Evolutionary conservation across 2,888 invertebrate genomes (phyloP).

Genomic region (Cecidostiba fungosa): DNA sequence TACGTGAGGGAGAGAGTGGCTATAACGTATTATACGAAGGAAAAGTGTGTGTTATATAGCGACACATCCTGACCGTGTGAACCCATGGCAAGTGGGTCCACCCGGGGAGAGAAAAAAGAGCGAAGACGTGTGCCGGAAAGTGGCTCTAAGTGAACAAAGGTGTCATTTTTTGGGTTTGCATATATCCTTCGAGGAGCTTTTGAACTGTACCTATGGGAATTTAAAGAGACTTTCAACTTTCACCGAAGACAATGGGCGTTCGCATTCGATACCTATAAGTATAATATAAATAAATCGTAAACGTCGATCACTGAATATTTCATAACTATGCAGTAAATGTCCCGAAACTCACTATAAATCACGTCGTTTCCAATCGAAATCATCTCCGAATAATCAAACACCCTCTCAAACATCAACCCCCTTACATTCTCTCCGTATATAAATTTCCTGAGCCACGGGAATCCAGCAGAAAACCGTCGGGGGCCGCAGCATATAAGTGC

Average conservation of each 20-base stretch:
- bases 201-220: background rate
- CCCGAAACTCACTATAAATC: background rate
- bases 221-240: background rate
- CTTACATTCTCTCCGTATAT: background rate
- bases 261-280: too few relatives aligned
- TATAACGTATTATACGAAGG: background rate
- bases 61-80: slow-evolving; percentile 48
- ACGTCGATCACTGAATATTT: too few relatives aligned
- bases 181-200: slow-evolving; percentile 17
- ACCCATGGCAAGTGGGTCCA: slow-evolving; percentile 37
- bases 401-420: background rate
- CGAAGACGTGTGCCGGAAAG: slow-evolving; percentile 27
- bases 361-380: background rate
- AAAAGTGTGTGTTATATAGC: background rate
- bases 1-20: background rate
- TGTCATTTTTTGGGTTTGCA: slow-evolving; percentile 59
- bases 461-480: slow-evolving; percentile 28
- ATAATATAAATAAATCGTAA: too few relatives aligned
- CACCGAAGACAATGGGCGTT: background rate
- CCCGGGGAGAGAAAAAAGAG: slow-evolving; percentile 13
- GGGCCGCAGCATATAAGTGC: slow-evolving; percentile 11
- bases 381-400: background rate
- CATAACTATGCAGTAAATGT: background rate
- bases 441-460: slow-evolving; percentile 1
- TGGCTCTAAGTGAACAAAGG: slow-evolving; percentile 60